Conservation (phyloP, 2,888 invertebrate genomes). For the Notocelia uddmanniana region DNA sequence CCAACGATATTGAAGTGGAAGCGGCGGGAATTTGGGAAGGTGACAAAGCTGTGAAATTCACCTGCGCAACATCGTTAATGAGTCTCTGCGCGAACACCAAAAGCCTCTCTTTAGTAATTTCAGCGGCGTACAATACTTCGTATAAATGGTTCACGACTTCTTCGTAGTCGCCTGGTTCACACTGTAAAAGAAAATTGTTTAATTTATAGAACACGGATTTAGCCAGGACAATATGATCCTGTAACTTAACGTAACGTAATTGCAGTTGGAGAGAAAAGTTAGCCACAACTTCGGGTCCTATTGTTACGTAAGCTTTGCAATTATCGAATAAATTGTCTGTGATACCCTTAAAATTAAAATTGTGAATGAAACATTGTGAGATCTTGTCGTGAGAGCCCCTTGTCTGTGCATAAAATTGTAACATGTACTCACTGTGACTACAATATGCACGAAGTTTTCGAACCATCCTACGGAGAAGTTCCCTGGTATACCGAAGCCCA, state of each 20-base stretch:
- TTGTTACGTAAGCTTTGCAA: neutral
- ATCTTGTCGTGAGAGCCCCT: no score
- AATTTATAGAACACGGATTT: neutral
- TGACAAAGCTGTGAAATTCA: conserved; percentile 53
- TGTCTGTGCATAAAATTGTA: conserved; percentile 58
- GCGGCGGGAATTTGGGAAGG: no score
- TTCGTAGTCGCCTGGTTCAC: conserved; percentile 91
- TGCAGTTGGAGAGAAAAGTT: neutral
- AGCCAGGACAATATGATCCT: neutral
- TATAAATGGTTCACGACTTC: conserved; percentile 91
- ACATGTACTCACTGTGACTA: conserved; percentile 86
- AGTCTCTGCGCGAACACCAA: conserved; percentile 93
- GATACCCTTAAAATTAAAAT: no score
- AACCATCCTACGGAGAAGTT: conserved; percentile 89
- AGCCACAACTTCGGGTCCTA: neutral
- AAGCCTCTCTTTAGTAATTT: conserved; percentile 90
- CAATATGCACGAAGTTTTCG: conserved; percentile 88
- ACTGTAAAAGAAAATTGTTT: conserved; percentile 70
- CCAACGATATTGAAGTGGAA: no score
- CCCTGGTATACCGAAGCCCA: conserved; percentile 86
- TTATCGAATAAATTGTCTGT: no score
- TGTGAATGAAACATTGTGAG: no score
- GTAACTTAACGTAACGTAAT: neutral
- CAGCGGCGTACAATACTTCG: conserved; percentile 90
- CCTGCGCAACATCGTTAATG: conserved; percentile 92